phyloP scores from a whole-genome alignment of 1,140 invertebrate genomes.

The Drosophila sucinea region DNA sequence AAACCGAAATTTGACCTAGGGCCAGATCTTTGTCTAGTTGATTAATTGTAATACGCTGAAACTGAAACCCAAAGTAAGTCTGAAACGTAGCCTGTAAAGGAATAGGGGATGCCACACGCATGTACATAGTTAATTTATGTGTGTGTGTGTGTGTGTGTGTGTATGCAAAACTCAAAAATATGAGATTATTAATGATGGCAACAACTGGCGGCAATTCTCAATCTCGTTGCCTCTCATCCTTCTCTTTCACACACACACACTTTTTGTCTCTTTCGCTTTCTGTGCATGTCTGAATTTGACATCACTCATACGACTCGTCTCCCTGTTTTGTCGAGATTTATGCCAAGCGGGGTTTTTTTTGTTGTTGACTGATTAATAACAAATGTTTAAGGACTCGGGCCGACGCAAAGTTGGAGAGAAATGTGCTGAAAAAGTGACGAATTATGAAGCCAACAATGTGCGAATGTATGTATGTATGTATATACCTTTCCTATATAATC shows the following conservation, averaged over 20 bases:
- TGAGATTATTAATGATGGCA: conserved; percentile 71
- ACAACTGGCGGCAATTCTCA: conserved; percentile 48
- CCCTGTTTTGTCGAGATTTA: conserved; percentile 58
- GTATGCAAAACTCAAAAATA: conserved; percentile 64
- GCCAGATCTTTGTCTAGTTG: conserved; percentile 74
- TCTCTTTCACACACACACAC: not conserved
- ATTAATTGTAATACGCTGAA: conserved; percentile 66
- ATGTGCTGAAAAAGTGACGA: conserved; percentile 50
- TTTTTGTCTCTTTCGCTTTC: not conserved
- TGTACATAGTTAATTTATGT: conserved; percentile 4
- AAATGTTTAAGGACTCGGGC: conserved; percentile 58
- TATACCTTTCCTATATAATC: conserved; percentile 5
- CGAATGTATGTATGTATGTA: conserved; percentile 15
- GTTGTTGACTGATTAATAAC: conserved; percentile 64
- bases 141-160: not conserved
- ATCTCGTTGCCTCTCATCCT: conserved; percentile 9
- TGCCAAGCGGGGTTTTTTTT: conserved; percentile 29
- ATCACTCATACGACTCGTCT: conserved; percentile 71
- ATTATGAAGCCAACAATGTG: conserved; percentile 52
- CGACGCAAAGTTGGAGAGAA: conserved; percentile 13
- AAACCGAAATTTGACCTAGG: conserved; percentile 21
- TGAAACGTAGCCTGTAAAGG: conserved; percentile 13
- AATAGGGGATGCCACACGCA: not conserved
- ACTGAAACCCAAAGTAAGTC: conserved; percentile 12
- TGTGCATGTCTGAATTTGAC: conserved; percentile 64